Percentiles rank a stretch among this genome's conserved stretches.
phyloP scores from a whole-genome alignment of 2,113 vertebrate genomes.

The Phylloscopus whistleri region DNA sequence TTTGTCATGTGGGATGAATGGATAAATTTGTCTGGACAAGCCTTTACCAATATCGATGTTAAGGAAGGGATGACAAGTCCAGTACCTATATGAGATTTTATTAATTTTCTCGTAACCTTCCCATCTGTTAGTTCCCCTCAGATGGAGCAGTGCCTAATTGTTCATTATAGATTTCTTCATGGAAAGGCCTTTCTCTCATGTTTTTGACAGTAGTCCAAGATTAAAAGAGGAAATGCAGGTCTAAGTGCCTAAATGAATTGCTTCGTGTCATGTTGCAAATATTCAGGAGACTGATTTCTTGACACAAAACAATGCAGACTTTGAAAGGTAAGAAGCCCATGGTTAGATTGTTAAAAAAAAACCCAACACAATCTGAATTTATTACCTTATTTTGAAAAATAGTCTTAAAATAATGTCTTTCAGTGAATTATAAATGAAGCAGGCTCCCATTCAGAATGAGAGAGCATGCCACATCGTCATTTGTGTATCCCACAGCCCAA shows the following conservation, averaged over 20 bases:
- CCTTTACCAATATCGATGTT: neutral
- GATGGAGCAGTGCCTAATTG: neutral
- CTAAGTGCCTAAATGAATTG: neutral
- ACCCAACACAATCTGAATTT: neutral
- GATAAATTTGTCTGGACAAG: neutral
- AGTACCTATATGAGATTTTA: neutral
- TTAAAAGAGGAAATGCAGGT: neutral
- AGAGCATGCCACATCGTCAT: fast-evolving
- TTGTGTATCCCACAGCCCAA: neutral
- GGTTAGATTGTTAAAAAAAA: neutral
- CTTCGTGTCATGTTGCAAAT: neutral
- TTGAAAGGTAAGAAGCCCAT: neutral
- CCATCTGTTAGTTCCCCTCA: neutral
- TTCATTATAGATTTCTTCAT: neutral
- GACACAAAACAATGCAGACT: neutral
- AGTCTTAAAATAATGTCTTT: neutral
- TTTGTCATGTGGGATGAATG: neutral
- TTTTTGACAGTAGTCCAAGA: neutral
- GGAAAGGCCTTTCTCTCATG: neutral
- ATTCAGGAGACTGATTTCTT: neutral
- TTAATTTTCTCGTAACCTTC: neutral
- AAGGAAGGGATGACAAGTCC: neutral
- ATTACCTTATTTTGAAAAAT: neutral
- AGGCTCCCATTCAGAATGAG: neutral
- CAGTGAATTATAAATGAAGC: neutral